Conservation (phyloP, 2,797 vertebrate genomes). For the Anomalospiza imberbis region DNA sequence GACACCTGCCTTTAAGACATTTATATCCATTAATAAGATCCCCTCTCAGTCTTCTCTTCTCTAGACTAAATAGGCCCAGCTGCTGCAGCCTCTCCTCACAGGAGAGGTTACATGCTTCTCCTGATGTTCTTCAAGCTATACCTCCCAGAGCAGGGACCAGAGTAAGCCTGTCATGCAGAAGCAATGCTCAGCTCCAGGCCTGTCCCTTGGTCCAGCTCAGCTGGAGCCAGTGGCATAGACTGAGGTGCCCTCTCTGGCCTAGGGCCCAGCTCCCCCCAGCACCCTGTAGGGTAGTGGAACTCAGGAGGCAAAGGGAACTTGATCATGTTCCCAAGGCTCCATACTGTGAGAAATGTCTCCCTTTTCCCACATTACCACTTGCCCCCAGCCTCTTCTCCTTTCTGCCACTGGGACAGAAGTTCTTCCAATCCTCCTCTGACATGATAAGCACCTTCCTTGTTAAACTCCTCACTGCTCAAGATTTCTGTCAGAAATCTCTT, state of each 20-base stretch:
- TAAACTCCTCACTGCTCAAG: neutral
- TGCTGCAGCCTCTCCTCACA: neutral
- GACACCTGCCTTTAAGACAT: neutral
- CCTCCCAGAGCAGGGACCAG: neutral
- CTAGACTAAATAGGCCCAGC: neutral
- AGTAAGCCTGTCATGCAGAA: neutral
- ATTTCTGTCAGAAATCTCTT: neutral
- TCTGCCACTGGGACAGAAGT: neutral
- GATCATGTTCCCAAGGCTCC: rapidly evolving
- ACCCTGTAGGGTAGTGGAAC: neutral
- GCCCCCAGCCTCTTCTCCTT: neutral
- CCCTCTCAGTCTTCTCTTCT: neutral
- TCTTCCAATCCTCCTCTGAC: neutral
- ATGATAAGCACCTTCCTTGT: neutral
- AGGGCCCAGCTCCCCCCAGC: neutral
- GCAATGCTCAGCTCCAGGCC: neutral
- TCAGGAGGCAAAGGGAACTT: neutral
- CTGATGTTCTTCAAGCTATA: neutral
- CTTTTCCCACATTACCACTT: neutral
- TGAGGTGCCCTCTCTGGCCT: neutral
- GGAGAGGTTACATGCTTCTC: neutral
- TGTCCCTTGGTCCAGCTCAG: neutral
- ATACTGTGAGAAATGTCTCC: neutral
- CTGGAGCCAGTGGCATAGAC: neutral
- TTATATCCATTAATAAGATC: neutral